Percentiles rank a stretch among this genome's conserved stretches.
Evolutionary conservation across 2,113 vertebrate genomes (phyloP).

Genomic region (Puffinus mauretanicus): DNA sequence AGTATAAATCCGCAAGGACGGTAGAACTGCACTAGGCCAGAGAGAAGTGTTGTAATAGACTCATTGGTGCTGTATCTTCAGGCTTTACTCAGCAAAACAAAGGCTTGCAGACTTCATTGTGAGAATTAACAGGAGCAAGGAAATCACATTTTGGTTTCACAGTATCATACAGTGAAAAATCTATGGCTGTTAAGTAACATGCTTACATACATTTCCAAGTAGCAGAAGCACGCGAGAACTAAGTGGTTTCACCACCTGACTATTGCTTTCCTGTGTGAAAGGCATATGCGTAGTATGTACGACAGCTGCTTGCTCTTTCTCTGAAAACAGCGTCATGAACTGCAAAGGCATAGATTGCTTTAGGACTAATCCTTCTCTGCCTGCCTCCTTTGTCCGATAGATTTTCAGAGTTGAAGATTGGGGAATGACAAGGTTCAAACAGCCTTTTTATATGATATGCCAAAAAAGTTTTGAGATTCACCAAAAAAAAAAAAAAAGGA

Average conservation of each 20-base stretch:
- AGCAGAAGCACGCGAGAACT: not conserved
- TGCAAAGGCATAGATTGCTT: not conserved
- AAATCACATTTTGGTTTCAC: not conserved
- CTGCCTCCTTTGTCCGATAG: not conserved
- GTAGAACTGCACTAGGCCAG: not conserved
- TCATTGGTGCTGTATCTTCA: not conserved
- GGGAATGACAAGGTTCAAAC: not conserved
- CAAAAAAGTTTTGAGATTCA: not conserved
- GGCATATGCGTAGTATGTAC: too few relatives aligned
- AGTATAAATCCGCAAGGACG: not conserved
- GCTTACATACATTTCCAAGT: not conserved
- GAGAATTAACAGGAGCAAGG: not conserved
- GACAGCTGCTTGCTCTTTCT: not conserved
- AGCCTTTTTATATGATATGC: not conserved
- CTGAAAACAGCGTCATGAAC: not conserved
- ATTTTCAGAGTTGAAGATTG: not conserved
- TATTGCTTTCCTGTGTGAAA: not conserved
- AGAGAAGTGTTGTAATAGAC: not conserved
- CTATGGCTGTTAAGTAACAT: not conserved
- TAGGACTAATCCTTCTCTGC: not conserved
- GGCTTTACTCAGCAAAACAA: not conserved
- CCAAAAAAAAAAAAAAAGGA: not conserved
- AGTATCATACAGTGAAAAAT: not conserved
- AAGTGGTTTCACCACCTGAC: not conserved
- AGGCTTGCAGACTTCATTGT: accelerated